These are phyloP conservation scores for Nesometra sesokonis DNA, from an alignment of 35 echinoderm and acorn worm species.

Conservation along the genomic window DNA sequence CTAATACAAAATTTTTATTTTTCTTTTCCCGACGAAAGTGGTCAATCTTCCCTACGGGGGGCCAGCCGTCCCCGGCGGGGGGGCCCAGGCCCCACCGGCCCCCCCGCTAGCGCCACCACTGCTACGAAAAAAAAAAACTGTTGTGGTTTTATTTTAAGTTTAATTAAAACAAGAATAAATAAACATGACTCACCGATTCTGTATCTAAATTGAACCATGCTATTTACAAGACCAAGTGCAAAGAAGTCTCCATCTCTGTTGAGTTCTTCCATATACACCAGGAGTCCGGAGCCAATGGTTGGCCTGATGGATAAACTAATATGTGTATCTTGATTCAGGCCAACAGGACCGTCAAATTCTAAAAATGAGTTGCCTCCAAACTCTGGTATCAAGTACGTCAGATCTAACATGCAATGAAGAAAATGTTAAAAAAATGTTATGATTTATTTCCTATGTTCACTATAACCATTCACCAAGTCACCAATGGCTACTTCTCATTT, in stretches of 20 bases:
- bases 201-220: slow-evolving; percentile 54
- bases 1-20: no score
- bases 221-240: slow-evolving; percentile 42
- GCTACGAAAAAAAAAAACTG: no score
- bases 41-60: no score
- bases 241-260: slow-evolving; percentile 43
- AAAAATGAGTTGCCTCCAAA: slow-evolving; percentile 62
- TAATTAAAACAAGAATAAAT: no score
- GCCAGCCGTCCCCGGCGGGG: no score
- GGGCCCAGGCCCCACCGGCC: no score
- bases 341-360: slow-evolving; percentile 7
- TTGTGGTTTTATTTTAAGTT: no score
- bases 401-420: slow-evolving; percentile 31
- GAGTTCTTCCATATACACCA: slow-evolving; percentile 48
- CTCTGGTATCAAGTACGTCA: slow-evolving; percentile 36
- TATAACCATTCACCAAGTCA: no score
- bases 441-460: no score
- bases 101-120: no score
- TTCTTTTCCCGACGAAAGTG: no score
- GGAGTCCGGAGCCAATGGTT: neutral
- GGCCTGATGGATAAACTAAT: slow-evolving; percentile 53
- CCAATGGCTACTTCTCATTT: no score
- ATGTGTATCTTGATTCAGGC: slow-evolving; percentile 27
- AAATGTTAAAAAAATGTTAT: neutral
- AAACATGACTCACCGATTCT: slow-evolving; percentile 55